Evolutionary conservation across 2,113 vertebrate species (phyloP).

Genomic region (Engraulis encrasicolus): DNA sequence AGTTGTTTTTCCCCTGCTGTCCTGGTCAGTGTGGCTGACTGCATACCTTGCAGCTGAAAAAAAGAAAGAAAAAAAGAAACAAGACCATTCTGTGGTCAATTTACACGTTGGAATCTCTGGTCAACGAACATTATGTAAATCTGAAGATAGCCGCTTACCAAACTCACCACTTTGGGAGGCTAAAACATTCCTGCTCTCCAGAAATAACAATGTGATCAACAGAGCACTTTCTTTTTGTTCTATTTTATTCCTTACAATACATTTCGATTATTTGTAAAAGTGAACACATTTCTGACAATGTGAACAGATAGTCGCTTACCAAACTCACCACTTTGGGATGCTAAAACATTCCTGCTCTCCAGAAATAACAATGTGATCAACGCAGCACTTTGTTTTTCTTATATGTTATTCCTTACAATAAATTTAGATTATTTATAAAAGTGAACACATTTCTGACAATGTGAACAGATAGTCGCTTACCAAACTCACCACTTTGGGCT

Average conservation of each 20-base stretch:
- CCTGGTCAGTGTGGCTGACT: neutral
- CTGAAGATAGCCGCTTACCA: neutral
- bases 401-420: neutral
- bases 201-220: neutral
- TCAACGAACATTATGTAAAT: neutral
- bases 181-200: neutral
- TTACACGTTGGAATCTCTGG: neutral
- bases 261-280: neutral
- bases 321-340: too few relatives aligned
- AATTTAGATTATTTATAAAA: neutral
- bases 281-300: neutral
- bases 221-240: neutral
- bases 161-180: too few relatives aligned
- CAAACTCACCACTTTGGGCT: too few relatives aligned
- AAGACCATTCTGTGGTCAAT: neutral
- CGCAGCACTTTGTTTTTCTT: neutral
- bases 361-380: neutral
- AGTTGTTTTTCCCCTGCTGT: neutral
- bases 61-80: neutral
- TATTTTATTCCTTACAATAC: neutral
- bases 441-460: neutral
- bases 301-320: neutral
- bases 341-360: neutral
- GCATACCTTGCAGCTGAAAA: neutral
- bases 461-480: neutral